Conservation (phyloP, 2,888 invertebrate species). For the Ecliptopera silaceata region DNA sequence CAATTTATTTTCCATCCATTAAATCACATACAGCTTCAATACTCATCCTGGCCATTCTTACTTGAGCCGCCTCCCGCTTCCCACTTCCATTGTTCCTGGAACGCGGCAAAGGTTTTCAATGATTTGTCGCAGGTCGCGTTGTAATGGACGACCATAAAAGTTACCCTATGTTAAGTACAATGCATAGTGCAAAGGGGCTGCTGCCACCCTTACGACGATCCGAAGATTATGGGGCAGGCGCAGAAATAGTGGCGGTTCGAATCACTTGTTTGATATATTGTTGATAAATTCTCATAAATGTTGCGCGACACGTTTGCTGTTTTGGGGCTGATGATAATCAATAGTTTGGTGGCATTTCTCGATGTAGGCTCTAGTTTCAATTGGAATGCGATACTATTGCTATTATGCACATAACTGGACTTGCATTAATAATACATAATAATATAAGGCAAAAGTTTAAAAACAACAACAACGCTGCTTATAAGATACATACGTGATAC, state of each 20-base stretch:
- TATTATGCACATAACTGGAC: background rate
- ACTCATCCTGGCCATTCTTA: constrained; percentile 53
- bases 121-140: constrained; percentile 48
- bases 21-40: constrained; percentile 73
- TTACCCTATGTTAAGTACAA: constrained; percentile 76
- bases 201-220: constrained; percentile 57
- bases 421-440: no score
- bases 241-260: constrained; percentile 57
- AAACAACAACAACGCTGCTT: no score
- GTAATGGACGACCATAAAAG: constrained; percentile 68
- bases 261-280: constrained; percentile 64
- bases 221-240: constrained; percentile 56
- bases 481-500: no score
- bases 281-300: constrained; percentile 40
- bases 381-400: background rate
- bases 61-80: constrained; percentile 46
- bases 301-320: constrained; percentile 24
- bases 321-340: constrained; percentile 21
- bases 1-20: constrained; percentile 80
- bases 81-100: constrained; percentile 33
- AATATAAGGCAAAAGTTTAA: no score
- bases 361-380: background rate
- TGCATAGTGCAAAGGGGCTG: constrained; percentile 72
- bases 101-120: constrained; percentile 48
- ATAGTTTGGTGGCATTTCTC: constrained; percentile 7